These are phyloP conservation scores for Lasiurus borealis DNA, from an alignment of 2,113 vertebrate species.

Conservation along the genomic window DNA sequence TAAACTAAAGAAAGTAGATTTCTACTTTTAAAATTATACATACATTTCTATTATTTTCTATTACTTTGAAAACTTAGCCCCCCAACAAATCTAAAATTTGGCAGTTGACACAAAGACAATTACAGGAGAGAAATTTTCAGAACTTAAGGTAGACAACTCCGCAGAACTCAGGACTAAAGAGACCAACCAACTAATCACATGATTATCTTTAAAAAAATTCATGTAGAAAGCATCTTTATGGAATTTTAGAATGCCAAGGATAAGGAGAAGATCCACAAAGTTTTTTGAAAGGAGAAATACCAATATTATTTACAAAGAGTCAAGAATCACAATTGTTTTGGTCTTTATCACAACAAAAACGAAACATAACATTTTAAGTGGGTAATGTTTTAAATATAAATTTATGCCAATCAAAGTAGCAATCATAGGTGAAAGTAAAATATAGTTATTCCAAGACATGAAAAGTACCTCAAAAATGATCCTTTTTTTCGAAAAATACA, in stretches of 20 bases:
- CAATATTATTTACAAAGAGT: not conserved
- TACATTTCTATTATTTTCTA: not conserved
- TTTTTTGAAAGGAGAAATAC: not conserved
- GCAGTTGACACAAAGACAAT: not conserved
- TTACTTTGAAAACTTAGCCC: not conserved
- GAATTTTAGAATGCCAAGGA: slow-evolving; percentile 2
- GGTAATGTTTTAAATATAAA: not conserved
- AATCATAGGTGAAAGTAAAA: not conserved
- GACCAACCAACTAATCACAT: not conserved
- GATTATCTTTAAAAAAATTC: not conserved
- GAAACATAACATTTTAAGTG: not conserved
- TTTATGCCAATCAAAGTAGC: not conserved
- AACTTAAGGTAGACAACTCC: not conserved
- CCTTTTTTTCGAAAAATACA: not conserved
- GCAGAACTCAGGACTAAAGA: not conserved
- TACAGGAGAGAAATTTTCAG: not conserved
- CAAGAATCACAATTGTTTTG: not conserved
- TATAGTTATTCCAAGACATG: not conserved
- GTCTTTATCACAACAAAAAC: not conserved
- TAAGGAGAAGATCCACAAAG: not conserved
- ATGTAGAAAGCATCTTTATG: not conserved
- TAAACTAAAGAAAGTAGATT: not conserved
- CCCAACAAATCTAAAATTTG: not conserved
- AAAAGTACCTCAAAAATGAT: not conserved
- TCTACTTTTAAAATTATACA: slow-evolving; percentile 9